These are phyloP conservation scores for Polydesmus complanatus DNA, from an alignment of 2,888 invertebrate genomes.

Conservation along the genomic window DNA sequence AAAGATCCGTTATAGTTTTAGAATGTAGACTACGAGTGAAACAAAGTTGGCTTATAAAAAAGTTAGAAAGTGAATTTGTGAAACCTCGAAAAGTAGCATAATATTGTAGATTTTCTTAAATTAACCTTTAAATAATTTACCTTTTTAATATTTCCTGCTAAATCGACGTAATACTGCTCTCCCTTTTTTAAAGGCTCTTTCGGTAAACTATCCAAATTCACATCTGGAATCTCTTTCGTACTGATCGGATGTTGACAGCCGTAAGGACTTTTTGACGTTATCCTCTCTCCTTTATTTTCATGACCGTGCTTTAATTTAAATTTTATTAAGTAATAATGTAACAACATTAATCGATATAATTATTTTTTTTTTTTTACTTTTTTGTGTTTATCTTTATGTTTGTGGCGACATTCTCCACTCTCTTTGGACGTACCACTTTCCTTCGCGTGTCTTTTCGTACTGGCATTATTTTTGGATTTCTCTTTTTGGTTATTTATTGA, in stretches of 20 bases:
- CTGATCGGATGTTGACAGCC: slow-evolving; percentile 84
- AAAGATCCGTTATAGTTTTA: no score
- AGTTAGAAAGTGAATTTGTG: no score
- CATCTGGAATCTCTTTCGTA: slow-evolving; percentile 70
- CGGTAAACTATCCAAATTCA: slow-evolving; percentile 70
- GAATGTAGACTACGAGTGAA: no score
- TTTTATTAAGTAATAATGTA: not conserved
- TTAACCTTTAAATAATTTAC: no score
- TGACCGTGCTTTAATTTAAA: slow-evolving; percentile 21
- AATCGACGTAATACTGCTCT: slow-evolving; percentile 84
- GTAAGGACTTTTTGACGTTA: slow-evolving; percentile 43
- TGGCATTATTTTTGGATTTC: slow-evolving; percentile 23
- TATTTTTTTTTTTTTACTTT: slow-evolving; percentile 25
- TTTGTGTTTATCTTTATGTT: slow-evolving; percentile 37
- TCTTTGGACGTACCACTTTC: slow-evolving; percentile 34
- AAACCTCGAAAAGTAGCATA: no score
- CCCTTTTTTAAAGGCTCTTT: slow-evolving; percentile 71
- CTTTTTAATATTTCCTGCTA: slow-evolving; percentile 88
- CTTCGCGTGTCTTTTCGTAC: slow-evolving; percentile 20
- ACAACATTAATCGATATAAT: not conserved
- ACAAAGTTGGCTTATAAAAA: no score
- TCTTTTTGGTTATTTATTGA: slow-evolving; percentile 31
- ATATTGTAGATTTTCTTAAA: no score
- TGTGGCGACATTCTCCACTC: slow-evolving; percentile 27
- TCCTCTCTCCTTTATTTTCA: slow-evolving; percentile 15